Conservation (phyloP, 2,888 invertebrate genomes). For the Calameuta filiformis region DNA sequence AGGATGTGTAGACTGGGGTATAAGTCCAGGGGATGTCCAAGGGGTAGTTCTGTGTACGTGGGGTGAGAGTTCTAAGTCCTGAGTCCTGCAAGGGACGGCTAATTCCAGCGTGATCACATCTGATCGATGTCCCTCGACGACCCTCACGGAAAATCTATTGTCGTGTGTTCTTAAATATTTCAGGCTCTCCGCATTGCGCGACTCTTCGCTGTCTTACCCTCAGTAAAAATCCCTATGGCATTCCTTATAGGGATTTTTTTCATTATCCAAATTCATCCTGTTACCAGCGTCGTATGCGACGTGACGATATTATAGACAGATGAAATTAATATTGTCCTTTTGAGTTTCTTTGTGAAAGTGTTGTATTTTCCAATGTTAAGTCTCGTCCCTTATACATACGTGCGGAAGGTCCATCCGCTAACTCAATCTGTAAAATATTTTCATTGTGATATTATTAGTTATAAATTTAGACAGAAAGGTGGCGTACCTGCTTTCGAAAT, state of each 20-base stretch:
- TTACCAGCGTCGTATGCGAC: no score
- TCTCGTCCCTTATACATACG: neutral
- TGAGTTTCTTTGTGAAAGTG: neutral
- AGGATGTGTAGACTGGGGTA: conserved; percentile 8
- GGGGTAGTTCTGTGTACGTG: conserved; percentile 1
- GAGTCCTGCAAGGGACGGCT: conserved; percentile 63
- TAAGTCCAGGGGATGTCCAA: neutral
- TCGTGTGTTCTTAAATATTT: conserved; percentile 11
- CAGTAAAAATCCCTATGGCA: neutral
- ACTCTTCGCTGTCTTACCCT: neutral
- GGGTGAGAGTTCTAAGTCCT: conserved; percentile 35
- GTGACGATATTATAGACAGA: neutral
- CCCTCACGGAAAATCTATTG: conserved; percentile 42
- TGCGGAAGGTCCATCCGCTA: neutral
- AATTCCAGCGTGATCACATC: conserved; percentile 63
- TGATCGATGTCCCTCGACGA: conserved; percentile 62
- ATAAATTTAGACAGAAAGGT: neutral
- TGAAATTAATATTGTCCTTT: neutral
- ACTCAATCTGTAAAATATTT: neutral
- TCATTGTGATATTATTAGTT: neutral
- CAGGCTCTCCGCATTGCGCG: neutral
- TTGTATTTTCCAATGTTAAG: no score
- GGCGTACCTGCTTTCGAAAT: neutral
- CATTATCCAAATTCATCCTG: neutral
- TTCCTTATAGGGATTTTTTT: neutral